These are phyloP conservation scores for Suricata suricatta DNA, from an alignment of 2,113 vertebrate species.

Conservation along the genomic window DNA sequence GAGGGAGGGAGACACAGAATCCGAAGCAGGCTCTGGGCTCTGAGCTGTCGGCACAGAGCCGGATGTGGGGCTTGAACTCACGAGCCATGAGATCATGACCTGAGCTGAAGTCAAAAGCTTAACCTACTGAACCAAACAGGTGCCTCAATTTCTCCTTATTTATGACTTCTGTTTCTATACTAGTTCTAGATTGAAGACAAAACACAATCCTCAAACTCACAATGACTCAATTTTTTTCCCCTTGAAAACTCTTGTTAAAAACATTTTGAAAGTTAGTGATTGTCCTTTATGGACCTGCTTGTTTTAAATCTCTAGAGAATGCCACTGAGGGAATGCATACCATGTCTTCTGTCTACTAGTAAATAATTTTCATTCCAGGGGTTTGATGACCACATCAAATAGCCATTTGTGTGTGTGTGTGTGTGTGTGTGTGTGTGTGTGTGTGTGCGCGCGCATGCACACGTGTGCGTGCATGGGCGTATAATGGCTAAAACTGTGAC, in stretches of 20 bases:
- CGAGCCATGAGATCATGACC: too few species aligned
- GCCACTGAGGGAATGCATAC: not conserved
- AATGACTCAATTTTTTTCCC: not conserved
- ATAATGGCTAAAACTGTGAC: not conserved
- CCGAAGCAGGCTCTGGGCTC: too few species aligned
- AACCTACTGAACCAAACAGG: too few species aligned
- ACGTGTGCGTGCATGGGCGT: rapidly evolving
- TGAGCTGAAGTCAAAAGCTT: too few species aligned
- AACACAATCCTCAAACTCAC: not conserved
- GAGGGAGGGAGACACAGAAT: too few species aligned
- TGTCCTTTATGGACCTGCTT: not conserved
- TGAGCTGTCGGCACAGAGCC: too few species aligned
- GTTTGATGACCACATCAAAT: not conserved
- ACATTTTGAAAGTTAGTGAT: not conserved
- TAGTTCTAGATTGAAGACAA: not conserved
- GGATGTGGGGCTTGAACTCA: too few species aligned
- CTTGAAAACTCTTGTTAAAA: not conserved
- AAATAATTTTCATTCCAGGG: not conserved
- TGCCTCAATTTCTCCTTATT: not conserved
- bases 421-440: not conserved
- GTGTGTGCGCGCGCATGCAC: too few species aligned
- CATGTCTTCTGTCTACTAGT: not conserved
- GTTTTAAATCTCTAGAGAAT: not conserved
- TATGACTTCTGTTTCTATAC: not conserved
- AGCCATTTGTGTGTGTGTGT: not conserved